Base-by-base conservation (phyloP, 1,140 invertebrate genomes). In the Heliconius melpomene region DNA sequence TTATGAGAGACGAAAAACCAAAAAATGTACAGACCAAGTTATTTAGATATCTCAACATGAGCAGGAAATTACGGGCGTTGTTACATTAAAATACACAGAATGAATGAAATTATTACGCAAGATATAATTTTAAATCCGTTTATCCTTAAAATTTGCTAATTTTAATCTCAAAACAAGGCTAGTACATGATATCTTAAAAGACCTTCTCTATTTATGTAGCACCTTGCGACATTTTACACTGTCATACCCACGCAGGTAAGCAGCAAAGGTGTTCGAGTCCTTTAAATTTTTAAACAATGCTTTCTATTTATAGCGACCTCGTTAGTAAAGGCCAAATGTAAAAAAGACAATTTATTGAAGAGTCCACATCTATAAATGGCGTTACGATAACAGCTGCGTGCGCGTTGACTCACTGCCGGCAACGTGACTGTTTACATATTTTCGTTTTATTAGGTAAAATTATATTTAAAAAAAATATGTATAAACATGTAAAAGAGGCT, bases 281-380 rank as follows among this genome's bases (percentile, higher is more conserved):
- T 66, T 66, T 66, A 66, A 9, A 66, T 66, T 29, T 66, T 66
- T 66, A 66, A 66, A 66, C 60, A 66, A 66, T 57, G 57, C 75
- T 76, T 76, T 79, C 78, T 75, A 82, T 77, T 73, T 83, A 60
- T 75, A 57, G 23, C 66, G 82, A 60, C 80, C 81, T 84, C 77
- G 75, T 85, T 70, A 76, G 66, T 66, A 79, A 81, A 85, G 84
- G 84, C 74, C 82, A 57, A 77, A 71, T 77, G 77, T 81, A 75
- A 78, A 81, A 80, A 77, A 81, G 40, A 74, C 38, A 70, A 81
- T 81, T 81, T 81, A 81, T 81, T 81, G 76, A 81, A 78, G 81
- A 83, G 78, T 81, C 72, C 74, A 85, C 78, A 38, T 79, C 88
- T 89, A 88, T 87, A 89, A 85, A 87, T 88, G 87, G 88, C 73